Evolutionary conservation across 1,140 invertebrate species (phyloP).

Genomic region (Melanaphis sacchari): DNA sequence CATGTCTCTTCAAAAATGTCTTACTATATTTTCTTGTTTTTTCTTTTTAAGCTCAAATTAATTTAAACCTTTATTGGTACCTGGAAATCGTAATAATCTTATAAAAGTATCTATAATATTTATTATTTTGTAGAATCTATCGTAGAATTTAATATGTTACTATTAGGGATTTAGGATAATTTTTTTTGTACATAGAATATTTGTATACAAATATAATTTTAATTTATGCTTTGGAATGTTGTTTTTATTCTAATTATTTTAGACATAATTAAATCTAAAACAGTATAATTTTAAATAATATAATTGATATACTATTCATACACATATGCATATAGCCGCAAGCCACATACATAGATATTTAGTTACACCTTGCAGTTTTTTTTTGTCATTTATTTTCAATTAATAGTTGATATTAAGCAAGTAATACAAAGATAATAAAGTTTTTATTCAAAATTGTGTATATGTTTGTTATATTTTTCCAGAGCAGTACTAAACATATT

Average conservation of each 20-base stretch:
- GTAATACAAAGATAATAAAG: neutral
- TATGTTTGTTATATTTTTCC: neutral
- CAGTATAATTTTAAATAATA: neutral
- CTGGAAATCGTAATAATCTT: too few species aligned
- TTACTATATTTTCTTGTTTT: neutral
- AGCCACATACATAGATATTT: neutral
- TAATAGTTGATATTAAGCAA: neutral
- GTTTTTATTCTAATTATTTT: neutral
- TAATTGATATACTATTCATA: neutral
- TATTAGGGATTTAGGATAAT: neutral
- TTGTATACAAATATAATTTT: neutral
- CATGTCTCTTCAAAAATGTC: neutral
- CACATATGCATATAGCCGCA: neutral
- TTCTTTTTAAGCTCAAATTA: neutral
- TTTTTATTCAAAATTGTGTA: neutral
- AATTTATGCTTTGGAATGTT: neutral
- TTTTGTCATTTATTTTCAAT: neutral
- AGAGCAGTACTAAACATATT: neutral
- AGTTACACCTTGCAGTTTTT: neutral
- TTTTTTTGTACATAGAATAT: neutral
- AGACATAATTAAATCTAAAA: neutral
- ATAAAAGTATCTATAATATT: neutral
- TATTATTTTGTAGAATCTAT: neutral
- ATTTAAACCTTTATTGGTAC: neutral
- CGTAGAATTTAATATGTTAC: too few species aligned